phyloP scores from a whole-genome alignment of 2,888 invertebrate species.

The Nephrotoma appendiculata region DNA sequence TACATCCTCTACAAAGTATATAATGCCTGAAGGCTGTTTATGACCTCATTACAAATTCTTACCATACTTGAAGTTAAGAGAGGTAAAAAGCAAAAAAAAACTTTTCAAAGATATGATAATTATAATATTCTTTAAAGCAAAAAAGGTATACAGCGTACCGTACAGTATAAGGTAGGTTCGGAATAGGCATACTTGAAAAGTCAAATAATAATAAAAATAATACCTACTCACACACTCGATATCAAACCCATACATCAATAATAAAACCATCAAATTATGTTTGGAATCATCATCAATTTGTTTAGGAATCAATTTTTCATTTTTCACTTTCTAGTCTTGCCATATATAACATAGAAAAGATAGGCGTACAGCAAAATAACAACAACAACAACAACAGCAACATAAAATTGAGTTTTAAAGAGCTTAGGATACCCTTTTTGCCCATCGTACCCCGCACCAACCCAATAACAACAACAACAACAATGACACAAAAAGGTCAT shows the following conservation, averaged over 20 bases:
- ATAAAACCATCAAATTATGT: not conserved
- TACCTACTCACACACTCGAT: not conserved
- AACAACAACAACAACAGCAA: not conserved
- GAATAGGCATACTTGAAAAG: not conserved
- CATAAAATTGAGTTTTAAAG: not conserved
- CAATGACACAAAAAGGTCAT: not conserved
- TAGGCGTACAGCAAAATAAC: too few relatives aligned
- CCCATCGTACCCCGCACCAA: not conserved
- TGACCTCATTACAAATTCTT: too few relatives aligned
- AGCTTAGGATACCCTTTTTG: not conserved
- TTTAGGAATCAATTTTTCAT: not conserved
- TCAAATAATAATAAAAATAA: not conserved
- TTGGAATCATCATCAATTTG: not conserved
- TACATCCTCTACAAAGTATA: too few relatives aligned
- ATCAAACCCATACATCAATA: not conserved
- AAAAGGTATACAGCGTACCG: too few relatives aligned
- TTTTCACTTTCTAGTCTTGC: not conserved
- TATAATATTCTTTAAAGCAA: too few relatives aligned
- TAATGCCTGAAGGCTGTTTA: too few relatives aligned
- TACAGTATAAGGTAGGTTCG: too few relatives aligned
- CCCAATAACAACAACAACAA: not conserved
- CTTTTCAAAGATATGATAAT: too few relatives aligned
- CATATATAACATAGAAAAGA: not conserved
- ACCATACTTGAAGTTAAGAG: too few relatives aligned
- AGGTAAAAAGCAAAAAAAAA: too few relatives aligned